phyloP scores from a whole-genome alignment of 2,113 vertebrate genomes.

The Actenoides hombroni region DNA sequence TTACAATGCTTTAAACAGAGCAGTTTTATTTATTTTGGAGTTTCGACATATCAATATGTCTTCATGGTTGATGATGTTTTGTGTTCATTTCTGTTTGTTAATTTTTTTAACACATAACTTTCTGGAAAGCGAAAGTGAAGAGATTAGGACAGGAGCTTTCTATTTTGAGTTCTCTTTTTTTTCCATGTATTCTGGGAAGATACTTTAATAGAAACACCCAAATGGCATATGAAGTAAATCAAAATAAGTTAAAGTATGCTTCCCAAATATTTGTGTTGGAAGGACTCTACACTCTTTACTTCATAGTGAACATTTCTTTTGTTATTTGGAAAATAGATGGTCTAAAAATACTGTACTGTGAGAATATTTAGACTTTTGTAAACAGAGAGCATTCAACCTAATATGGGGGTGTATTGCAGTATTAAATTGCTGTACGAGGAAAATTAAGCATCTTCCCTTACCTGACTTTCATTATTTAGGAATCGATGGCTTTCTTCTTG shows the following conservation, averaged over 20 bases:
- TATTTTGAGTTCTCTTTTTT: not conserved
- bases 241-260: slow-evolving; percentile 50
- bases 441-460: not conserved
- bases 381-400: slow-evolving; percentile 2
- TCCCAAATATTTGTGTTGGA: slow-evolving; percentile 64
- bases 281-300: not conserved
- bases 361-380: slow-evolving; percentile 8
- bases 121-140: not conserved
- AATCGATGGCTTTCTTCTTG: not conserved
- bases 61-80: not conserved
- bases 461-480: not conserved
- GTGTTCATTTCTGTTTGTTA: not conserved
- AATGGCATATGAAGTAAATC: slow-evolving; percentile 38
- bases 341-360: slow-evolving; percentile 51
- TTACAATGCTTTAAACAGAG: not conserved
- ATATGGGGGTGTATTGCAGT: not conserved
- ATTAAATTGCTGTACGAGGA: not conserved
- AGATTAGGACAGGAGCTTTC: not conserved
- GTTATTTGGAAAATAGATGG: slow-evolving; percentile 42
- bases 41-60: not conserved
- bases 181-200: not conserved
- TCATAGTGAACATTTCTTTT: slow-evolving; percentile 50
- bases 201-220: slow-evolving; percentile 3
- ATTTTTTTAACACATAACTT: not conserved
- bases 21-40: not conserved